These are phyloP conservation scores for Synodontis membranacea DNA, from an alignment of 2,113 vertebrate genomes.

Conservation along the genomic window DNA sequence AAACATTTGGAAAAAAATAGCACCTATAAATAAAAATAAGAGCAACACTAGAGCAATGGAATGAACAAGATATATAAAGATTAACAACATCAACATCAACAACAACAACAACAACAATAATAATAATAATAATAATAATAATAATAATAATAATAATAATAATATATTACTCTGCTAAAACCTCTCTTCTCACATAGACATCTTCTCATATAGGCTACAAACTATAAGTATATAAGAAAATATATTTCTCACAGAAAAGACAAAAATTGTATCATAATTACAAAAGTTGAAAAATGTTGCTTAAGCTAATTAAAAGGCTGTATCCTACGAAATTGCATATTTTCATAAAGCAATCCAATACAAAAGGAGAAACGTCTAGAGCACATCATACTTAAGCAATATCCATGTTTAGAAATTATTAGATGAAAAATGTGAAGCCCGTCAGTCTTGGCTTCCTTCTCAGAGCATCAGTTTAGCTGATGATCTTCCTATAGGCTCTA, in stretches of 20 bases:
- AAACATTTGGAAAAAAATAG: neutral
- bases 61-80: neutral
- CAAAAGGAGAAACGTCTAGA: neutral
- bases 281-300: neutral
- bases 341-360: neutral
- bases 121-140: conserved; percentile 4
- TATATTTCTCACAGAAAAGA: neutral
- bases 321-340: neutral
- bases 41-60: neutral
- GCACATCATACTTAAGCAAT: neutral
- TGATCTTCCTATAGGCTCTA: conserved; percentile 33
- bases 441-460: conserved; percentile 24
- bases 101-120: neutral
- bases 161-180: neutral
- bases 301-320: no score
- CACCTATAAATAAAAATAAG: neutral
- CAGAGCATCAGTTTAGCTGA: conserved; percentile 31
- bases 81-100: neutral
- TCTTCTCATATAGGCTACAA: neutral
- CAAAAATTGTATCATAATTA: conserved; percentile 3
- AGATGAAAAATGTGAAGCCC: conserved; percentile 16
- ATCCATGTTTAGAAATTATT: neutral
- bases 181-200: neutral
- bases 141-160: conserved; percentile 2
- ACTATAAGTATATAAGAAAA: neutral